phyloP scores from a whole-genome alignment of 1,140 invertebrate species.

The Megalonaias nervosa region DNA sequence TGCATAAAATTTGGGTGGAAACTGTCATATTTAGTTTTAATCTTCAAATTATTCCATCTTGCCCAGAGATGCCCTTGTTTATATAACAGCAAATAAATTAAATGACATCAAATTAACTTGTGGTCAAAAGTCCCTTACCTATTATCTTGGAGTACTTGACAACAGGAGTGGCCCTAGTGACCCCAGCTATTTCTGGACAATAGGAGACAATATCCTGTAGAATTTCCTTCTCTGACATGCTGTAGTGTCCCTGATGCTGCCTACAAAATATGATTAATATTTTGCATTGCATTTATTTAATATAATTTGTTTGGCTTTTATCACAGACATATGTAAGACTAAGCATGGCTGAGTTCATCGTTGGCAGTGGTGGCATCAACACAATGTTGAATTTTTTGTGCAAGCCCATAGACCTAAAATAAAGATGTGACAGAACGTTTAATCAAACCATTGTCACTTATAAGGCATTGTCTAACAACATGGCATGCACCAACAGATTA shows the following conservation, averaged over 20 bases:
- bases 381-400: not conserved
- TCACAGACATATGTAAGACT: too few relatives aligned
- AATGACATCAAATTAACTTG: not conserved
- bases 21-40: too few relatives aligned
- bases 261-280: constrained; percentile 41
- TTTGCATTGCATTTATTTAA: not conserved
- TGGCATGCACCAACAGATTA: too few relatives aligned
- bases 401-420: too few relatives aligned
- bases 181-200: constrained; percentile 53
- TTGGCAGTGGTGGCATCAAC: not conserved
- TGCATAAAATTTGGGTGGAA: too few relatives aligned
- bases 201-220: constrained; percentile 60
- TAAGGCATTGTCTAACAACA: too few relatives aligned
- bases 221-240: constrained; percentile 47
- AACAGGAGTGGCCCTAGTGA: constrained; percentile 29
- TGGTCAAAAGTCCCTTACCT: constrained; percentile 37
- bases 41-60: too few relatives aligned
- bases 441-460: too few relatives aligned
- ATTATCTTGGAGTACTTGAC: constrained; percentile 38
- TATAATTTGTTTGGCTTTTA: not conserved
- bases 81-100: not conserved
- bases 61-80: too few relatives aligned
- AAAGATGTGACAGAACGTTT: not conserved
- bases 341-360: too few relatives aligned
- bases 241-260: constrained; percentile 59